These are phyloP conservation scores for Hassar affinis DNA, from an alignment of 2,113 vertebrate species.

Conservation along the genomic window DNA sequence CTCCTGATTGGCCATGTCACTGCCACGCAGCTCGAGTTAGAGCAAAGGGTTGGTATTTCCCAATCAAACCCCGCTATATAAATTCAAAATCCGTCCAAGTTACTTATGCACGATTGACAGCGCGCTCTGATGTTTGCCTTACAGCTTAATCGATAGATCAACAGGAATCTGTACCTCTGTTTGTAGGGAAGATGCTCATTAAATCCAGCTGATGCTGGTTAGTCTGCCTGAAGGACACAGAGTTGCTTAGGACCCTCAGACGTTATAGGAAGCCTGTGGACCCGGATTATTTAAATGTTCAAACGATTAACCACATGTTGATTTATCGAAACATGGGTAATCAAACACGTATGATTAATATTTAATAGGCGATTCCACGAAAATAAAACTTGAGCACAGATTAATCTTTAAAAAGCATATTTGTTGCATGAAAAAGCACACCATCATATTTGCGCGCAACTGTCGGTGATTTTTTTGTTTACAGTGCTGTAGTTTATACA, in stretches of 20 bases:
- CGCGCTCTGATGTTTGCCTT: neutral
- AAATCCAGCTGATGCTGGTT: neutral
- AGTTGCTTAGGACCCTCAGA: neutral
- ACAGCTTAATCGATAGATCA: neutral
- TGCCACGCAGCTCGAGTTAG: conserved; percentile 47
- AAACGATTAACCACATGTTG: neutral
- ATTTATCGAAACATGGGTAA: neutral
- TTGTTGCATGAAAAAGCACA: neutral
- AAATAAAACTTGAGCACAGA: too few relatives aligned
- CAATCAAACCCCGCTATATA: neutral
- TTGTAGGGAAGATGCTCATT: neutral
- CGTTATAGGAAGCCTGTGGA: neutral
- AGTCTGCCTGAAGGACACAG: neutral
- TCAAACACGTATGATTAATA: neutral
- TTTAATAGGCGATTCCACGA: neutral
- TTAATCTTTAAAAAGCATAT: neutral
- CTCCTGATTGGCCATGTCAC: conserved; percentile 67
- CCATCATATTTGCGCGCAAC: neutral
- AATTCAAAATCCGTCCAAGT: neutral
- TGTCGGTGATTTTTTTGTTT: neutral
- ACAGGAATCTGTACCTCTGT: neutral
- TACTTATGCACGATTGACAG: neutral
- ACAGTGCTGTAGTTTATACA: neutral
- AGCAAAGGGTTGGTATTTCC: neutral
- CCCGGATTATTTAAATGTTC: neutral